These are phyloP conservation scores for Drosophila lacicola DNA, from an alignment of 2,888 invertebrate species.

Conservation along the genomic window DNA sequence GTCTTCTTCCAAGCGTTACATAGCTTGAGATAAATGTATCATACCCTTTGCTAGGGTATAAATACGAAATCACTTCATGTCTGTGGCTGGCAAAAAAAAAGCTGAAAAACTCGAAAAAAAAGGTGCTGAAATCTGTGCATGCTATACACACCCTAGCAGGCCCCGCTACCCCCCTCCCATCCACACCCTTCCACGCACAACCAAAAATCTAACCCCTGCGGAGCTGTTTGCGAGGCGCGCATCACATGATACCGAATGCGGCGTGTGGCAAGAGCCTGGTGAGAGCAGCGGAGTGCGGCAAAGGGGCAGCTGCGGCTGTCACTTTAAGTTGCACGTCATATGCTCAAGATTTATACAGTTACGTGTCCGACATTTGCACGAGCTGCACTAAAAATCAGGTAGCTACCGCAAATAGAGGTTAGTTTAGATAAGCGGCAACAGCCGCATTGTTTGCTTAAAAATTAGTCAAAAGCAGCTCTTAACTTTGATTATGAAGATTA, in stretches of 20 bases:
- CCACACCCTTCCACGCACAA: not conserved
- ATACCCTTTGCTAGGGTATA: conserved; percentile 6
- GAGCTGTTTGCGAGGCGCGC: conserved; percentile 34
- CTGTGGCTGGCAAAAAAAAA: conserved; percentile 34
- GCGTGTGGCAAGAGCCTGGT: conserved; percentile 7
- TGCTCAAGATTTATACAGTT: conserved; percentile 51
- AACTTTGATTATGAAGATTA: conserved; percentile 17
- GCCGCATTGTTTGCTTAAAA: conserved; percentile 47
- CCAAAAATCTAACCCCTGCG: conserved; percentile 17
- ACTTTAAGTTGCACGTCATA: conserved; percentile 60
- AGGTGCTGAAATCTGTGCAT: conserved; percentile 69
- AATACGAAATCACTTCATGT: conserved; percentile 63
- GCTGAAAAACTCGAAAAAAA: conserved; percentile 25
- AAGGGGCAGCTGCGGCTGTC: conserved; percentile 14
- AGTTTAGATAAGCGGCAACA: conserved; percentile 43
- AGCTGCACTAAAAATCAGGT: conserved; percentile 9
- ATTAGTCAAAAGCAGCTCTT: conserved; percentile 35
- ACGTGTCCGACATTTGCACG: conserved; percentile 14
- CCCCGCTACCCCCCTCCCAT: not conserved
- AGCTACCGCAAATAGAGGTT: conserved; percentile 33
- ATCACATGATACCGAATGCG: conserved; percentile 36
- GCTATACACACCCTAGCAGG: conserved; percentile 7
- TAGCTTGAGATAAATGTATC: not conserved
- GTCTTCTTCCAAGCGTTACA: conserved; percentile 3
- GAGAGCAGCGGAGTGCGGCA: not conserved